Evolutionary conservation across 2,113 vertebrate species (phyloP).

Genomic region (Microtus pennsylvanicus): DNA sequence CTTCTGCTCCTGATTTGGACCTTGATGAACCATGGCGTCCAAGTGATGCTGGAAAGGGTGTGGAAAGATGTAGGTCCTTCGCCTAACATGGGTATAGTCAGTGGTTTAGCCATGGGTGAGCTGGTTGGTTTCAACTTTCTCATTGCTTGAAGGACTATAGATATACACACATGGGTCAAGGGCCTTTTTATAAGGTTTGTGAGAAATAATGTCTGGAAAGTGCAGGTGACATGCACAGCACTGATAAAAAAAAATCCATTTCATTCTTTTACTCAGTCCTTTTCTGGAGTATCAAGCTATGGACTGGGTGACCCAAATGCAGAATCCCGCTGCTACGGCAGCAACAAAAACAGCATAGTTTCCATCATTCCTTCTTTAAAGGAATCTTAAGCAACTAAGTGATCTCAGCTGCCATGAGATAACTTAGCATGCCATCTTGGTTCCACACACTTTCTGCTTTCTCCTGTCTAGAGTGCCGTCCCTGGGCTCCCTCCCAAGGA

Average conservation of each 20-base stretch:
- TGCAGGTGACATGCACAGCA: neutral
- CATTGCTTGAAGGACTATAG: neutral
- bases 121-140: neutral
- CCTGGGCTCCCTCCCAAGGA: neutral
- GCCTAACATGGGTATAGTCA: neutral
- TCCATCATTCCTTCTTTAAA: neutral
- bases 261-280: neutral
- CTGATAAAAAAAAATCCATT: neutral
- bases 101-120: neutral
- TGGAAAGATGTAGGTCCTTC: slow-evolving; percentile 21
- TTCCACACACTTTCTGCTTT: neutral
- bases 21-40: neutral
- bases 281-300: neutral
- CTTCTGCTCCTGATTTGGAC: too few relatives aligned
- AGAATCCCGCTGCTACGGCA: neutral
- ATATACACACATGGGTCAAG: neutral
- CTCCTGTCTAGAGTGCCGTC: neutral
- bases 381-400: neutral
- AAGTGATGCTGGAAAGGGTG: neutral
- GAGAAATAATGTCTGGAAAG: neutral
- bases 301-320: neutral
- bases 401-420: neutral
- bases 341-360: neutral
- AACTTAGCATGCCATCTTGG: neutral
- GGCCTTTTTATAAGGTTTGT: slow-evolving; percentile 16